phyloP scores from a whole-genome alignment of 2,888 invertebrate species.

The Nysson spinosus region DNA sequence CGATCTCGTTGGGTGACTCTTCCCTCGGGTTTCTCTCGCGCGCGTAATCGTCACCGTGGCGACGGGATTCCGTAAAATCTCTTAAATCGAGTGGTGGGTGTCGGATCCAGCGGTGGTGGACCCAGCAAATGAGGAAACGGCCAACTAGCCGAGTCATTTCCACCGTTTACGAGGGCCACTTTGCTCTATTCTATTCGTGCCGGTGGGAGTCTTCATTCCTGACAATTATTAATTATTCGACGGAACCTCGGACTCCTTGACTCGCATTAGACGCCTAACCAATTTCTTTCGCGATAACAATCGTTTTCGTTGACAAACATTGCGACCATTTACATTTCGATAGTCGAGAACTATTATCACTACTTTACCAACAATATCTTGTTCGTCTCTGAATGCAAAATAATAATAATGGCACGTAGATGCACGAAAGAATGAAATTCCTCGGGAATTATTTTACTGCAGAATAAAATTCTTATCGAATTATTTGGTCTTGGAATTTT shows the following conservation, averaged over 20 bases:
- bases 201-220: slow-evolving; percentile 56
- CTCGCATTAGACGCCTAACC: no score
- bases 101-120: slow-evolving; percentile 53
- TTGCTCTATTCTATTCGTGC: slow-evolving; percentile 48
- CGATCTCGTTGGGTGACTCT: slow-evolving; percentile 50
- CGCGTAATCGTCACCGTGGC: no score
- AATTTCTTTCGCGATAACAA: slow-evolving; percentile 24
- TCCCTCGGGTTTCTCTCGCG: slow-evolving; percentile 49
- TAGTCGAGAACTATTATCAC: no score
- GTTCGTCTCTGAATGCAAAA: no score
- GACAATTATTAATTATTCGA: slow-evolving; percentile 60
- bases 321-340: no score
- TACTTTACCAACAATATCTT: no score
- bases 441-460: no score
- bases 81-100: slow-evolving; percentile 75
- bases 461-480: no score
- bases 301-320: no score
- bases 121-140: slow-evolving; percentile 74
- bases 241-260: slow-evolving; percentile 47
- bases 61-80: slow-evolving; percentile 74
- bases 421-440: no score
- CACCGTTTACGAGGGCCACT: slow-evolving; percentile 60
- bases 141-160: slow-evolving; percentile 73
- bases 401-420: no score
- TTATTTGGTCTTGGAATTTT: no score